Evolutionary conservation across 2,888 invertebrate species (phyloP).

Genomic region (Brachylomia viminalis): DNA sequence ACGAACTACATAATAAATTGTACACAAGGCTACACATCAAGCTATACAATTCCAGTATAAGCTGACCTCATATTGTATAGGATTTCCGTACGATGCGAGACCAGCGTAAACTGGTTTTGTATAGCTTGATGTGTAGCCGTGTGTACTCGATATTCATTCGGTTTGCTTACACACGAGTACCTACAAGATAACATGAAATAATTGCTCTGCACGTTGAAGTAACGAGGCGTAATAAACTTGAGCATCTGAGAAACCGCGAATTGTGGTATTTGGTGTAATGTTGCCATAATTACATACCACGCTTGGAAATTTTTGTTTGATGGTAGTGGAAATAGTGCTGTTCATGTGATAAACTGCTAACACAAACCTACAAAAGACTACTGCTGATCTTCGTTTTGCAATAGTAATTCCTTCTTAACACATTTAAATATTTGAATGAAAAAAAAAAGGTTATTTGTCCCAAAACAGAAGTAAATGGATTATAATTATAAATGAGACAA

Average conservation of each 20-base stretch:
- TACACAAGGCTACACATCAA: no score
- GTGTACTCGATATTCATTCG: conserved; percentile 8
- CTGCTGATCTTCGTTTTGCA: not conserved
- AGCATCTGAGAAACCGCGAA: conserved; percentile 4
- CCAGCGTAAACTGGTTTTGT: no score
- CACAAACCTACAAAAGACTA: no score
- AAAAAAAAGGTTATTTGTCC: no score
- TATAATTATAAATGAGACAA: no score
- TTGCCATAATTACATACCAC: not conserved
- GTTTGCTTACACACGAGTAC: conserved; percentile 40
- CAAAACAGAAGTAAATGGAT: no score
- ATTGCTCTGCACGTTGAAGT: conserved; percentile 10
- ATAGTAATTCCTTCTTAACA: no score
- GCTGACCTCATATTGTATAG: no score
- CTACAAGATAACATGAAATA: conserved; percentile 30
- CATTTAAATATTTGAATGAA: no score
- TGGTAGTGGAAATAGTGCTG: not conserved
- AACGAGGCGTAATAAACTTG: not conserved
- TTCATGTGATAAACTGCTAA: not conserved
- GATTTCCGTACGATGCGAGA: no score
- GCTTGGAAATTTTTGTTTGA: not conserved
- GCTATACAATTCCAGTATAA: no score
- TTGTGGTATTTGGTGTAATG: not conserved
- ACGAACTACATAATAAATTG: conserved; percentile 32
- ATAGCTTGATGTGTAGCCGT: no score